phyloP scores from a whole-genome alignment of 2,113 vertebrate genomes.

The Micromys minutus region DNA sequence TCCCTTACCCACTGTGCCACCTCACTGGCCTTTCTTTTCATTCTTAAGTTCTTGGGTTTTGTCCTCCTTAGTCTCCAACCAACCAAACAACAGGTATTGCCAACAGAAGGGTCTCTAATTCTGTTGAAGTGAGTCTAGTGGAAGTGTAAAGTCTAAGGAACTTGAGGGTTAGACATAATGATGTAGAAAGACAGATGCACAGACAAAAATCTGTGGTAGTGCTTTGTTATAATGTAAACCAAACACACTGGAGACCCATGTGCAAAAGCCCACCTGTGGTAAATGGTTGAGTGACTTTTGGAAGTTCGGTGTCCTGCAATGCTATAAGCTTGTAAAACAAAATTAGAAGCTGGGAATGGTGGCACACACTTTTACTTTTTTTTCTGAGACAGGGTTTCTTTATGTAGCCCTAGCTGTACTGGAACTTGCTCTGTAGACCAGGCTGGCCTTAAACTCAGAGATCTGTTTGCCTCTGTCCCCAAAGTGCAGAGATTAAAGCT shows the following conservation, averaged over 20 bases:
- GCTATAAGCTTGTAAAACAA: background rate
- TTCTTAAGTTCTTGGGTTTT: background rate
- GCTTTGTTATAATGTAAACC: background rate
- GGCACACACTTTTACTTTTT: background rate
- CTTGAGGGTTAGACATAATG: background rate
- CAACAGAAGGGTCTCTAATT: background rate
- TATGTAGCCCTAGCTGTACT: too few relatives aligned
- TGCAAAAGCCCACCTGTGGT: background rate
- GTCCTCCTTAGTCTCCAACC: background rate
- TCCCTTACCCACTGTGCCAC: background rate
- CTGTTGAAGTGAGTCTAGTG: background rate
- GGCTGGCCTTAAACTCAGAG: too few relatives aligned
- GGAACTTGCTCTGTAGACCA: too few relatives aligned
- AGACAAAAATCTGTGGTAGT: background rate
- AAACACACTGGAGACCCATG: background rate
- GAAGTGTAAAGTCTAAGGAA: background rate
- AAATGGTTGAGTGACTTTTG: background rate
- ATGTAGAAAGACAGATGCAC: background rate
- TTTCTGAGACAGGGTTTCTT: too few relatives aligned
- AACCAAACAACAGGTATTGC: background rate
- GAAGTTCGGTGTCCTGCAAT: too few relatives aligned
- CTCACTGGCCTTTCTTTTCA: background rate
- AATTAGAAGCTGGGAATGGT: background rate
- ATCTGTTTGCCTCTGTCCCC: too few relatives aligned
- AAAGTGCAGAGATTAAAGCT: too few relatives aligned